Conservation (phyloP, 2,113 vertebrate species). For the Cynoglossus semilaevis region DNA sequence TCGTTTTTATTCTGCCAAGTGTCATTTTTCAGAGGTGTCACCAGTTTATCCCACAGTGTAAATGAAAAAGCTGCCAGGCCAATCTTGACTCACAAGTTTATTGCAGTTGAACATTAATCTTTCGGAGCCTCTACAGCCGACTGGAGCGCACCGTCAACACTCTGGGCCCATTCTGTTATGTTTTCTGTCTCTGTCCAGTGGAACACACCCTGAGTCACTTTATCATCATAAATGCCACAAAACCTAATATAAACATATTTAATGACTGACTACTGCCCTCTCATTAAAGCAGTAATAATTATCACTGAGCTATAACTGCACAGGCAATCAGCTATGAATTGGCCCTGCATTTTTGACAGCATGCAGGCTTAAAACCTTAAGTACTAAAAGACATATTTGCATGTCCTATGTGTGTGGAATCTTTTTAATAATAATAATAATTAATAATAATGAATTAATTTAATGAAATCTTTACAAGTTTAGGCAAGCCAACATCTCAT, state of each 20-base stretch:
- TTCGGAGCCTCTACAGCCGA: conserved; percentile 25
- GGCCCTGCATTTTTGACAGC: conserved; percentile 41
- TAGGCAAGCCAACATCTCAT: too few species aligned
- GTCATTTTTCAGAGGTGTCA: background rate
- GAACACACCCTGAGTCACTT: conserved; percentile 24
- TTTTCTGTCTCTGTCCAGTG: conserved; percentile 16
- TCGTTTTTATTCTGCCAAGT: conserved; percentile 6
- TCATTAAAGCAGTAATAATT: conserved; percentile 47
- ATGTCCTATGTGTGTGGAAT: background rate
- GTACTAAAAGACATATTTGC: conserved; percentile 9
- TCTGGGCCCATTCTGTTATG: background rate
- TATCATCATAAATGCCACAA: conserved; percentile 45
- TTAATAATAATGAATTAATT: too few species aligned
- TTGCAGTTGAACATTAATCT: conserved; percentile 65
- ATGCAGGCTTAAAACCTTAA: conserved; percentile 14
- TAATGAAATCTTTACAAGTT: too few species aligned
- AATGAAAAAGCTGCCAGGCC: conserved; percentile 13
- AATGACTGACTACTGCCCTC: conserved; percentile 47
- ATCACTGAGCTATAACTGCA: conserved; percentile 40
- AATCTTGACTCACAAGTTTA: conserved; percentile 40
- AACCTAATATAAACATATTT: conserved; percentile 43
- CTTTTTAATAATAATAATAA: too few species aligned
- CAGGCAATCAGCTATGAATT: conserved; percentile 31
- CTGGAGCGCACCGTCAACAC: background rate
- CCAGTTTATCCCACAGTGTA: conserved; percentile 3